These are phyloP conservation scores for Hassar affinis DNA, from an alignment of 2,113 vertebrate genomes.

Conservation along the genomic window DNA sequence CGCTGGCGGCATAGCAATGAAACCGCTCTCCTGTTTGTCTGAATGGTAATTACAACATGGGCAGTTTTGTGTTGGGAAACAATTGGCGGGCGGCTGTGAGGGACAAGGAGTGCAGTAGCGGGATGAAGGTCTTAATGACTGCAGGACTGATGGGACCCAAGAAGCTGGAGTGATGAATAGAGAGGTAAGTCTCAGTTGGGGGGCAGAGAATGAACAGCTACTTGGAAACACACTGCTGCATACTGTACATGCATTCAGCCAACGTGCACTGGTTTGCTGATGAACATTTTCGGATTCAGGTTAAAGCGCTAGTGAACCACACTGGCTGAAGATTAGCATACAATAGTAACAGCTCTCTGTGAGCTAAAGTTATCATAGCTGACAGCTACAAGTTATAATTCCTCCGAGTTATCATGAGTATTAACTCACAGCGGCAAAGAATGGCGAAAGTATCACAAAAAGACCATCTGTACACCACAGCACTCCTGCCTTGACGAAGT, in stretches of 20 bases:
- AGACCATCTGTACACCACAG: slow-evolving; percentile 5
- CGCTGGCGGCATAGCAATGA: slow-evolving; percentile 93
- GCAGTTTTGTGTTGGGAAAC: slow-evolving; percentile 86
- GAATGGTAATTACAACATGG: slow-evolving; percentile 99
- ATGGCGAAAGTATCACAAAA: neutral
- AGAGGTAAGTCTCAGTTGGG: slow-evolving; percentile 38
- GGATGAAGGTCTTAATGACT: slow-evolving; percentile 50
- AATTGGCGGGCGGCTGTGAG: slow-evolving; percentile 82
- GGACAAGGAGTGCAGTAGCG: slow-evolving; percentile 61
- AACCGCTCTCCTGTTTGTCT: slow-evolving; percentile 81
- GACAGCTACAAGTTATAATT: neutral
- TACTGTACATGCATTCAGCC: slow-evolving; percentile 14
- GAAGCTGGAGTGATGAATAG: slow-evolving; percentile 37
- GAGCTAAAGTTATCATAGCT: neutral
- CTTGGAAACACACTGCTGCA: slow-evolving; percentile 36
- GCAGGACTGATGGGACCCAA: slow-evolving; percentile 45
- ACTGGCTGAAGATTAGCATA: neutral
- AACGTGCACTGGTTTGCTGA: neutral
- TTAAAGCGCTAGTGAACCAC: slow-evolving; percentile 1
- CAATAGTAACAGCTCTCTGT: slow-evolving; percentile 2
- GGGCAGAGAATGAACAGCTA: slow-evolving; percentile 27
- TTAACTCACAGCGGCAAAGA: neutral
- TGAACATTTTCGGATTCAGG: slow-evolving; percentile 5
- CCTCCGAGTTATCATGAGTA: slow-evolving; percentile 7
- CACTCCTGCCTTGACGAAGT: slow-evolving; percentile 30